Conservation (phyloP, 1,140 invertebrate genomes). For the Theocolax elegans region DNA sequence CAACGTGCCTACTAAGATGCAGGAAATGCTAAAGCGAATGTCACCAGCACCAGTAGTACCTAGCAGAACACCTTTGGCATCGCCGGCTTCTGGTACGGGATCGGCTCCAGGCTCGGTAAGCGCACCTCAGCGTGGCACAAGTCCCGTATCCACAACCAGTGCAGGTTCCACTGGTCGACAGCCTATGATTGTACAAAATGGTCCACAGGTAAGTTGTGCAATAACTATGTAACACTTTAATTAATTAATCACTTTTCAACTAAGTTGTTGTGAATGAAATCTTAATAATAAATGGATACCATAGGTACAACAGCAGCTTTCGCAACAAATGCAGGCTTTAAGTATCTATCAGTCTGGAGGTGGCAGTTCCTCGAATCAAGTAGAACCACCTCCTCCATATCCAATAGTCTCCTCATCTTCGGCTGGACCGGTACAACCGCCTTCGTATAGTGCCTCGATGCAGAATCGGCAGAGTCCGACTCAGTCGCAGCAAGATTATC, state of each 20-base stretch:
- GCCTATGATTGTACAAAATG: slow-evolving; percentile 85
- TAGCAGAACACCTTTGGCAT: slow-evolving; percentile 70
- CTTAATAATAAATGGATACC: too few relatives aligned
- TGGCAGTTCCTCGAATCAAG: slow-evolving; percentile 61
- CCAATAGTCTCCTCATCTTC: slow-evolving; percentile 72
- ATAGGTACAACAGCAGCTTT: slow-evolving; percentile 83
- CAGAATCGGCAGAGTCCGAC: slow-evolving; percentile 88
- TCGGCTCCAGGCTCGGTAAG: slow-evolving; percentile 62
- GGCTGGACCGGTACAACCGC: slow-evolving; percentile 78
- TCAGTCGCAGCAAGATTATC: slow-evolving; percentile 79
- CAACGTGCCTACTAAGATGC: slow-evolving; percentile 75
- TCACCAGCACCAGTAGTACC: slow-evolving; percentile 79
- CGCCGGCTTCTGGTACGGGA: slow-evolving; percentile 57
- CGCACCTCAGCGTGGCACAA: slow-evolving; percentile 76
- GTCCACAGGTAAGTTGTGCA: slow-evolving; percentile 69
- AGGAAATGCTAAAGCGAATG: slow-evolving; percentile 87
- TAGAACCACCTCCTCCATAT: slow-evolving; percentile 82
- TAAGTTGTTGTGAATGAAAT: too few relatives aligned
- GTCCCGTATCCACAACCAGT: slow-evolving; percentile 75
- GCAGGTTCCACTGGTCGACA: slow-evolving; percentile 68
- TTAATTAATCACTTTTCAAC: too few relatives aligned
- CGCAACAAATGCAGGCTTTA: slow-evolving; percentile 88
- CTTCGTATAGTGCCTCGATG: slow-evolving; percentile 86
- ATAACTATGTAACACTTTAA: too few relatives aligned
- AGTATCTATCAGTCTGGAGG: slow-evolving; percentile 77